Evolutionary conservation across 2,888 invertebrate genomes (phyloP).

Genomic region (Blera fallax): DNA sequence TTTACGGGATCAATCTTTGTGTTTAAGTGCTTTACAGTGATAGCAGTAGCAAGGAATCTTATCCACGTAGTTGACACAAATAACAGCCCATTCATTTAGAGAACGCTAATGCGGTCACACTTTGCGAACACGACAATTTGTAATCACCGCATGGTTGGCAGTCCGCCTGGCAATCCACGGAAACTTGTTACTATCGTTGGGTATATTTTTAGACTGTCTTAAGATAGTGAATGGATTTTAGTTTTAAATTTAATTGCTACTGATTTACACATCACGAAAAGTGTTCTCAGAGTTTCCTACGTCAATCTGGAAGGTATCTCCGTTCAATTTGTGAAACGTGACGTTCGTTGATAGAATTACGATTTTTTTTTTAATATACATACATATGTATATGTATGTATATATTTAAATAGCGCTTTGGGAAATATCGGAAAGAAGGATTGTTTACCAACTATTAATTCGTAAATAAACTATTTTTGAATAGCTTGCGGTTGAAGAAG

Average conservation of each 20-base stretch:
- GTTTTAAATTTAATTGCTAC: neutral
- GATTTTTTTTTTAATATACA: too few relatives aligned
- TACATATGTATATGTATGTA: too few relatives aligned
- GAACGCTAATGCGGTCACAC: neutral
- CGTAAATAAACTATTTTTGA: too few relatives aligned
- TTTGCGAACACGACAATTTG: neutral
- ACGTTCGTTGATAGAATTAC: too few relatives aligned
- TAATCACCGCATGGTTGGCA: neutral
- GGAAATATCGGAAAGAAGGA: too few relatives aligned
- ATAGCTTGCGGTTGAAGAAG: too few relatives aligned
- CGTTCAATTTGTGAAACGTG: neutral
- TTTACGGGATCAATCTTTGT: neutral
- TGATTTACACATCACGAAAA: too few relatives aligned
- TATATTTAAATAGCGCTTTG: too few relatives aligned
- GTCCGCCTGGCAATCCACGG: neutral
- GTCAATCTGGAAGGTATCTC: neutral
- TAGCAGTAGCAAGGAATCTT: neutral
- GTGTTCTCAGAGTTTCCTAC: neutral
- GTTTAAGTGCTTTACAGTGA: neutral
- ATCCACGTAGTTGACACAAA: conserved; percentile 10
- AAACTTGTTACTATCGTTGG: too few relatives aligned
- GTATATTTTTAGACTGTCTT: neutral
- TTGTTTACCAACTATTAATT: too few relatives aligned
- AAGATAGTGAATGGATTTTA: neutral
- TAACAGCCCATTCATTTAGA: neutral